phyloP scores from a whole-genome alignment of 2,113 vertebrate species.

The Erythrocercus mccallii region DNA sequence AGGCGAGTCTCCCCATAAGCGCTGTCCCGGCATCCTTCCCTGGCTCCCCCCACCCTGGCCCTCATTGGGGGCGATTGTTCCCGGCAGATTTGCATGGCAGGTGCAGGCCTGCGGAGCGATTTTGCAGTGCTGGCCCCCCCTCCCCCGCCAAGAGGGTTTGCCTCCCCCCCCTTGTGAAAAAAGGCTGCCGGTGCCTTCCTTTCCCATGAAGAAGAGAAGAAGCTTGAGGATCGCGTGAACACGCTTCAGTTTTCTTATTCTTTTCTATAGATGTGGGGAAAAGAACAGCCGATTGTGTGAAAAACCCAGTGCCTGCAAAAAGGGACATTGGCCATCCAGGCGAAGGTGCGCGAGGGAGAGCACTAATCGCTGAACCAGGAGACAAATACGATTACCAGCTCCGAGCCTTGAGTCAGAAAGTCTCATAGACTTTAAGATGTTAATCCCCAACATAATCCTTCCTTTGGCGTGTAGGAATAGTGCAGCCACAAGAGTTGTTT shows the following conservation, averaged over 20 bases:
- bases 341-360: slow-evolving; percentile 75
- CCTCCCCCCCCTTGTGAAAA: neutral
- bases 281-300: slow-evolving; percentile 71
- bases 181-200: slow-evolving; percentile 34
- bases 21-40: neutral
- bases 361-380: slow-evolving; percentile 83
- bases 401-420: slow-evolving; percentile 86
- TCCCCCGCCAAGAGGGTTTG: neutral
- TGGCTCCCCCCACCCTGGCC: neutral
- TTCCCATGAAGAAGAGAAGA: slow-evolving; percentile 67
- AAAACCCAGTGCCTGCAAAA: slow-evolving; percentile 75
- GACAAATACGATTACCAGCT: slow-evolving; percentile 87
- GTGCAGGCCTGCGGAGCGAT: slow-evolving; percentile 27
- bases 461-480: slow-evolving; percentile 86
- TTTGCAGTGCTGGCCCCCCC: neutral
- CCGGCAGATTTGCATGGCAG: slow-evolving; percentile 38
- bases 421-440: slow-evolving; percentile 87
- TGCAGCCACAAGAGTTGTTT: slow-evolving; percentile 86
- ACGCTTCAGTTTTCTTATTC: slow-evolving; percentile 51
- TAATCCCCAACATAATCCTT: slow-evolving; percentile 85
- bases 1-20: neutral
- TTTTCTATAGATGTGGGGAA: slow-evolving; percentile 66
- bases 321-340: slow-evolving; percentile 75
- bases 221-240: slow-evolving; percentile 50
- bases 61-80: neutral